phyloP scores from a whole-genome alignment of 2,797 vertebrate genomes.

The Thaleichthys pacificus region DNA sequence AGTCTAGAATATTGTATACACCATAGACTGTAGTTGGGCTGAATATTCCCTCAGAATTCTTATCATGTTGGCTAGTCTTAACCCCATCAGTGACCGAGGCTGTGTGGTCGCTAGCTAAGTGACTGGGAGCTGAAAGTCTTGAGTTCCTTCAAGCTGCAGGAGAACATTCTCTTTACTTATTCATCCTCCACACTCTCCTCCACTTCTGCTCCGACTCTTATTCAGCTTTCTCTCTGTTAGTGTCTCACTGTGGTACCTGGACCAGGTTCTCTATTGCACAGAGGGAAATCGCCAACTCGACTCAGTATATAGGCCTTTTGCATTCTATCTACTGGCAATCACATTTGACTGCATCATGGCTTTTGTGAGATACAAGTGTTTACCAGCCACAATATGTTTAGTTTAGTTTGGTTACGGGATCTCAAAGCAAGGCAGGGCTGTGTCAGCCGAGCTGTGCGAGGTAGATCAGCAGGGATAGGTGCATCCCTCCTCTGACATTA shows the following conservation, averaged over 20 bases:
- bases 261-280: too few relatives aligned
- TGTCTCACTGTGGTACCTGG: not conserved
- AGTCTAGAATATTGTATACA: not conserved
- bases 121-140: not conserved
- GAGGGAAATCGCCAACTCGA: too few relatives aligned
- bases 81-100: not conserved
- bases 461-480: too few relatives aligned
- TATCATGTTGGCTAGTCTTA: too few relatives aligned
- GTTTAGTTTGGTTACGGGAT: too few relatives aligned
- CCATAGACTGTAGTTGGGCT: not conserved
- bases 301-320: too few relatives aligned
- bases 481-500: not conserved
- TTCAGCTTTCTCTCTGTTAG: conserved; percentile 1
- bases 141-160: conserved; percentile 11
- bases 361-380: too few relatives aligned
- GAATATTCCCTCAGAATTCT: not conserved
- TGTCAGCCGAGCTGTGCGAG: not conserved
- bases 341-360: too few relatives aligned
- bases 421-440: too few relatives aligned
- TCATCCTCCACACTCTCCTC: conserved; percentile 31
- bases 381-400: too few relatives aligned
- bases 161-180: conserved; percentile 22
- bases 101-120: not conserved
- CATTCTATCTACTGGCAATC: too few relatives aligned
- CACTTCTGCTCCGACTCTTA: not conserved